Evolutionary conservation across 2,888 invertebrate genomes (phyloP), one percentile per base, ranked within the genome.

Genomic region (Tipula vernalis): DNA sequence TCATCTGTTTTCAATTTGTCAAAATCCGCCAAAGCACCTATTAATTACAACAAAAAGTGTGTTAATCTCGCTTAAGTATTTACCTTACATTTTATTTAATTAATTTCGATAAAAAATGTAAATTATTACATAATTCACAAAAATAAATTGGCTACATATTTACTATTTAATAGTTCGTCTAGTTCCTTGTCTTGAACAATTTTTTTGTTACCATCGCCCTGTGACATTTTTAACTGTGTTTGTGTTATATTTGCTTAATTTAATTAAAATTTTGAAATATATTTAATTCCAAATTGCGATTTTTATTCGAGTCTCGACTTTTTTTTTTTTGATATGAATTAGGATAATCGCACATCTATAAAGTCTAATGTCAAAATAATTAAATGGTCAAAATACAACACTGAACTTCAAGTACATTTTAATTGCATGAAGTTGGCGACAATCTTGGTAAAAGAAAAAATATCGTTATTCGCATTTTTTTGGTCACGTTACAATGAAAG

Each of bases 81-180:
- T 28, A 71, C 71, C 15, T 83, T 36, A 83, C 83, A 13, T 84
- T 84, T n/a, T n/a, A 39, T 84, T 84, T 84, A 84, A 39, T 39
- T 15, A 41, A 36, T 39, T 39, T 39, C 6, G 36, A 39, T 6
- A 10, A 83, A 36, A 13, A 83, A 51, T 71, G 28, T 71, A 28
- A 84, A 39, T 84, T 39, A 39, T 84, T 84, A 84, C 39, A 84
- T 84, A 84, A 84, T 84, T 84, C 18, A 18, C 71, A 71, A 57
- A 57, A 28, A 2, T 71, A 18, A 71, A 57, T 15, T 57, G 51
- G 51, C 5, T 6, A n/a, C 15, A 71, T 71, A 71, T 94, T 94
- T 91, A 96, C 96, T 96, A 91, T 96, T 95, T 88, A 96, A 91
- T 89, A 96, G 92, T 88, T 96, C 95, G 87, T 96, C 94, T 88